These are phyloP conservation scores for Yasuhikotakia modesta DNA, from an alignment of 2,797 vertebrate species.

Conservation along the genomic window DNA sequence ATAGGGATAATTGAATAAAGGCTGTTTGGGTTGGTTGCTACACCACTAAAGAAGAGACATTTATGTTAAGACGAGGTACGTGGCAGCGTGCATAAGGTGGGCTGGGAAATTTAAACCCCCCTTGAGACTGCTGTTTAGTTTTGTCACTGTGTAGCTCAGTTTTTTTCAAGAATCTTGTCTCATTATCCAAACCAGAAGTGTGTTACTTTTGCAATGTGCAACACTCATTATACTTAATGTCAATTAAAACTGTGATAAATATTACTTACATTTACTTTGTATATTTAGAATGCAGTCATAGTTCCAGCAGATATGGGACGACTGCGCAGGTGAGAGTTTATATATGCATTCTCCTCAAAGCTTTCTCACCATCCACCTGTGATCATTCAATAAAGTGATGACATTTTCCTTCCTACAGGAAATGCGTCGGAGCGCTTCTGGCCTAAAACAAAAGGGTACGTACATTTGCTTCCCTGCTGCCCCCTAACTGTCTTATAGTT, in stretches of 20 bases:
- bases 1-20: constrained; percentile 60
- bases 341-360: constrained; percentile 60
- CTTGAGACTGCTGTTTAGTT: constrained; percentile 17
- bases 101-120: not conserved
- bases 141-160: constrained; percentile 17
- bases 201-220: not conserved
- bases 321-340: constrained; percentile 29
- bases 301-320: not conserved
- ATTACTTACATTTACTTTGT: not conserved
- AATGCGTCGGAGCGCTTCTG: constrained; percentile 31
- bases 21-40: constrained; percentile 54
- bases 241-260: not conserved
- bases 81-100: not conserved
- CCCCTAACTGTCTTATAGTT: constrained; percentile 39
- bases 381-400: constrained; percentile 60
- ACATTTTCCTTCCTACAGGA: constrained; percentile 51
- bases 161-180: not conserved
- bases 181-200: not conserved
- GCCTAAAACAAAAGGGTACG: constrained; percentile 49
- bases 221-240: not conserved
- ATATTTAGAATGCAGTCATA: not conserved
- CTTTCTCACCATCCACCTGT: constrained; percentile 40
- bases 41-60: constrained; percentile 24
- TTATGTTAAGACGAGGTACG: constrained; percentile 3
- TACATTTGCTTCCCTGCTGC: constrained; percentile 52